Base-by-base conservation (phyloP, 1,140 invertebrate genomes). In the Tribolium madens region DNA sequence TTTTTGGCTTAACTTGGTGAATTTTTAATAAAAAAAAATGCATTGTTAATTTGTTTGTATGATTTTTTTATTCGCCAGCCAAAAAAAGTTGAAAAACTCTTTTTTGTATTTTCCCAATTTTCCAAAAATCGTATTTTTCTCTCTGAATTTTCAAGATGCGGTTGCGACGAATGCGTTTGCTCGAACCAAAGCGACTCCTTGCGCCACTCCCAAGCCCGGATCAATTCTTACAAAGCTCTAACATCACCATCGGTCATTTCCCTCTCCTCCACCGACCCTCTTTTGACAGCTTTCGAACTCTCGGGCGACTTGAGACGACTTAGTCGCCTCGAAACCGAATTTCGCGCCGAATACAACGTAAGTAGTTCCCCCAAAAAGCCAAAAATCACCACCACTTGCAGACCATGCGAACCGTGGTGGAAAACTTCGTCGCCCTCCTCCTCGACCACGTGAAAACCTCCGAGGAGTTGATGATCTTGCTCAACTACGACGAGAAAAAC, bases 201-300 rank as follows among this genome's bases (percentile, higher is more conserved):
- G 15, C 89, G 95, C 12, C 92, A 97, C 81, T 98, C 96, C 0
- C 88, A 95, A 36, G 95, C 95, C 0, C 90, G 97, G 46, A 93
- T 98, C 9, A 97, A 98, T 83, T 95, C 96, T 75, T 98, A 98
- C 86, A 90, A 92, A 79, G 97, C 97, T 0, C 86, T 99, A 15
- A 93, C 96, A 0, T 96, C 94, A 84, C 96, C 97, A 0, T 96
- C 95, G 17, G 89, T 96, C 42, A 96, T 97, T 78, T 93, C 94
- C 0, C 85, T 97, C 2, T 96, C 94, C 60, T 95, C 94, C 0
- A 90, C 88, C 26, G 95, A 97, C 87, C 96, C 95, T 7, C 89
- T 97, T 33, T 87, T 96, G 33, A 95, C 93, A 0, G 92, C 94
- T 33, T 96, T 96, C 82, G 90, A 95, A 84, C 85, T 96, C n/a